Conservation (phyloP, 1,140 invertebrate species). For the Drosophila ficusphila region DNA sequence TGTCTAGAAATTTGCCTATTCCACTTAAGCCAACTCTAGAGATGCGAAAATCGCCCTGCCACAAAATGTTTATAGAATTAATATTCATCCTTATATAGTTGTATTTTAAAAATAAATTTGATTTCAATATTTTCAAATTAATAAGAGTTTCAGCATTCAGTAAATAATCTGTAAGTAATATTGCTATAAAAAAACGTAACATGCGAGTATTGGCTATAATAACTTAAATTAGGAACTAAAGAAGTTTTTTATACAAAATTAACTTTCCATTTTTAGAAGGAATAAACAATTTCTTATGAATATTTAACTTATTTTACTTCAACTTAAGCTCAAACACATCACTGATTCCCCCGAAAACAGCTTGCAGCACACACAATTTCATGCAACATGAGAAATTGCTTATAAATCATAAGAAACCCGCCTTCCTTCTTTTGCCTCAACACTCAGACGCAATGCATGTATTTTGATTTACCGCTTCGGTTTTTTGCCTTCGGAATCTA, state of each 20-base stretch:
- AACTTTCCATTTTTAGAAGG: no score
- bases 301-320: no score
- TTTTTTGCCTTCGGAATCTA: conserved; percentile 36
- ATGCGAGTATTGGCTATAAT: no score
- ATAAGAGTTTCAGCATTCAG: no score
- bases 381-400: conserved; percentile 58
- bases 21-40: conserved; percentile 34
- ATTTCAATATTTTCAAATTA: no score
- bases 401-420: conserved; percentile 50
- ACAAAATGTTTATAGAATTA: no score
- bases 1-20: conserved; percentile 51
- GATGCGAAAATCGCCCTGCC: conserved; percentile 21
- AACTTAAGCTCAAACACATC: conserved; percentile 1
- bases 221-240: no score
- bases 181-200: no score
- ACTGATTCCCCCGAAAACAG: not conserved
- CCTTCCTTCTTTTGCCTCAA: conserved; percentile 6
- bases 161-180: no score
- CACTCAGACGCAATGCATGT: conserved; percentile 49
- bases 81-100: no score
- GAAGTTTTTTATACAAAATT: not conserved
- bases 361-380: conserved; percentile 27
- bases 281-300: no score
- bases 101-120: no score
- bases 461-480: conserved; percentile 50